These are phyloP conservation scores for Theonella swinhoei DNA, from an alignment of 37 sponge, comb jelly and placozoan genomes.

Conservation along the genomic window DNA sequence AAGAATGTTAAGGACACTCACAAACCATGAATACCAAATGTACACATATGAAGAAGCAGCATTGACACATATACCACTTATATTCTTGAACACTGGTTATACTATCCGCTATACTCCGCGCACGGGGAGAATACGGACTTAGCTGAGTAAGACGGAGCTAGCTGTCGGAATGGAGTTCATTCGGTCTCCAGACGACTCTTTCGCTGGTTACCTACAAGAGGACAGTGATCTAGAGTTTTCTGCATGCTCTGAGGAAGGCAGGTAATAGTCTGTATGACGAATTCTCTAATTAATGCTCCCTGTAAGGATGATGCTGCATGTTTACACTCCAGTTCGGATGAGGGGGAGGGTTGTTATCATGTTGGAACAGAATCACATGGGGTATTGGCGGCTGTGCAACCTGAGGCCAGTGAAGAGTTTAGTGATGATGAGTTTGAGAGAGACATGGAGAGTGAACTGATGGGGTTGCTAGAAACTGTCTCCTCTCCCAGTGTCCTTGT, in stretches of 20 bases:
- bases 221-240: constrained; percentile 89
- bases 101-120: too few relatives aligned
- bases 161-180: constrained; percentile 56
- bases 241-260: constrained; percentile 49
- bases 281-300: constrained; percentile 6
- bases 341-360: too few relatives aligned
- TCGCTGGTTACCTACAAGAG: constrained; percentile 79
- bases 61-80: too few relatives aligned
- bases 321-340: not conserved
- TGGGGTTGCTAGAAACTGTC: not conserved
- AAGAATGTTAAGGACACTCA: too few relatives aligned
- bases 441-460: constrained; percentile 63
- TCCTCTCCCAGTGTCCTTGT: not conserved
- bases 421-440: constrained; percentile 86
- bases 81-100: too few relatives aligned
- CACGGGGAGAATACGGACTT: too few relatives aligned
- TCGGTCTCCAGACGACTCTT: constrained; percentile 31
- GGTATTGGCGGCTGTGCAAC: too few relatives aligned
- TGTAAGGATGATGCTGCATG: not conserved
- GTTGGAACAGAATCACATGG: too few relatives aligned
- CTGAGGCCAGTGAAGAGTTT: not conserved
- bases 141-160: too few relatives aligned
- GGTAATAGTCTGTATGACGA: constrained; percentile 6
- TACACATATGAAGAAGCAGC: too few relatives aligned
- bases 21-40: too few relatives aligned